Base-by-base conservation (phyloP, 2,113 vertebrate species). In the Herpetotheres cachinnans region DNA sequence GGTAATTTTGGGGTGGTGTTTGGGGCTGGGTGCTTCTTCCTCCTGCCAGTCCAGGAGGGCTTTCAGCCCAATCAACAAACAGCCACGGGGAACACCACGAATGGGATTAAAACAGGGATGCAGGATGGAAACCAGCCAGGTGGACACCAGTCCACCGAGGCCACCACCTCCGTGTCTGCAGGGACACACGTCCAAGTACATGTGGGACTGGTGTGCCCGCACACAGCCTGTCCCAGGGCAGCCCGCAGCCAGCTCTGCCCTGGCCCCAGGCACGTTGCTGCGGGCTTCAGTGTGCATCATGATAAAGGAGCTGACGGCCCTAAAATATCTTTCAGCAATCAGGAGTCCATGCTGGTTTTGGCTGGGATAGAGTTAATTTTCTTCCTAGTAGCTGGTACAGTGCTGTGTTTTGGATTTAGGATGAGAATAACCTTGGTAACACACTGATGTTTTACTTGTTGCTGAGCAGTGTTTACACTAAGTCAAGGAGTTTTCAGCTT, bases 121-220 rank as follows among this genome's bases (percentile, higher is more conserved):
- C 22, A 55, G 59, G 40, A 29, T 71, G 63, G 66, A 66, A 83
- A 63, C 4, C 44, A 55, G 38, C 32, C 73, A 59, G 54, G 25
- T 4, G 40, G 55, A 36, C 38, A 29, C 15, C 70, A 62, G 38
- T 27, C 29, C 79, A 30, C 27, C 1, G 6, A 62, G 29, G 63
- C 34, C 76, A 50, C 55, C 2, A 1, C 24, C 4, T 3, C 69
- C 5, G 13, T 4, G 0, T 17, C 46, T 3, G 0, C 2, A 6
- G 61, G 42, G 62, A 32, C 3, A 0, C 34, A 61, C 15, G 13
- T 19, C 8, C n/a, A 56, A 10, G 44, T 36, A 36, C 32, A 13
- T 3, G 3, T 7, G 30, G 56, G 25, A 36, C 42, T 5, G 42
- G 26, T 18, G 36, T 19, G 26, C 14, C 72, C 12, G 1, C 58